phyloP scores from a whole-genome alignment of 1,140 invertebrate species.

The Drosophila rhopaloa region DNA sequence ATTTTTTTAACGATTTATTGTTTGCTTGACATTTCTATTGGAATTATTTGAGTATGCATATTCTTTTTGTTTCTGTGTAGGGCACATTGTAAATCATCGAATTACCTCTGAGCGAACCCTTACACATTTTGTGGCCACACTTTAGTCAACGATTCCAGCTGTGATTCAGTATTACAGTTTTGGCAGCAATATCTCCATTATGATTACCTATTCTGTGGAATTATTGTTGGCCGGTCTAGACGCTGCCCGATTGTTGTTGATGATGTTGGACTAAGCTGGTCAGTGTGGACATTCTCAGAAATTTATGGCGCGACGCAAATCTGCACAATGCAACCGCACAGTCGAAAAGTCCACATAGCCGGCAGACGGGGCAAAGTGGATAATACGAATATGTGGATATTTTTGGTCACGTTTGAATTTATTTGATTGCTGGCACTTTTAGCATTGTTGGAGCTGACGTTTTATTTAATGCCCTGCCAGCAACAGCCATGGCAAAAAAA shows the following conservation, averaged over 20 bases:
- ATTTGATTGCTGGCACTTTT: constrained; percentile 83
- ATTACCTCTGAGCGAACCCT: constrained; percentile 18
- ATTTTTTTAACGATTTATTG: too few relatives aligned
- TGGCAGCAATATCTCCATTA: constrained; percentile 58
- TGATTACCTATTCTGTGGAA: constrained; percentile 54
- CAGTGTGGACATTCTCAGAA: constrained; percentile 38
- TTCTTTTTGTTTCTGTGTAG: constrained; percentile 1
- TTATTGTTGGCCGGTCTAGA: constrained; percentile 51
- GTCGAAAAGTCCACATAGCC: constrained; percentile 26
- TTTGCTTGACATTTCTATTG: too few relatives aligned
- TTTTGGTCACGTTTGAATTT: constrained; percentile 83
- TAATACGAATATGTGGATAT: constrained; percentile 79
- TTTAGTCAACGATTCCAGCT: constrained; percentile 20
- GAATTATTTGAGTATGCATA: not conserved
- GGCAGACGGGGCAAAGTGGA: constrained; percentile 49
- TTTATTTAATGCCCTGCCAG: constrained; percentile 81
- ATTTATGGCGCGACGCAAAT: constrained; percentile 77
- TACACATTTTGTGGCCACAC: constrained; percentile 29
- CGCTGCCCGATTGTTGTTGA: constrained; percentile 60
- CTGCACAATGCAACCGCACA: constrained; percentile 67
- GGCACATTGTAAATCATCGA: constrained; percentile 10
- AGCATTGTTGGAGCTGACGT: constrained; percentile 81
- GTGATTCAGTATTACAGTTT: constrained; percentile 30
- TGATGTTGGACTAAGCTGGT: constrained; percentile 65
- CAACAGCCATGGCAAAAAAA: constrained; percentile 47